These are phyloP conservation scores for Meteorus cinctellus DNA, from an alignment of 2,888 invertebrate species.

Conservation along the genomic window DNA sequence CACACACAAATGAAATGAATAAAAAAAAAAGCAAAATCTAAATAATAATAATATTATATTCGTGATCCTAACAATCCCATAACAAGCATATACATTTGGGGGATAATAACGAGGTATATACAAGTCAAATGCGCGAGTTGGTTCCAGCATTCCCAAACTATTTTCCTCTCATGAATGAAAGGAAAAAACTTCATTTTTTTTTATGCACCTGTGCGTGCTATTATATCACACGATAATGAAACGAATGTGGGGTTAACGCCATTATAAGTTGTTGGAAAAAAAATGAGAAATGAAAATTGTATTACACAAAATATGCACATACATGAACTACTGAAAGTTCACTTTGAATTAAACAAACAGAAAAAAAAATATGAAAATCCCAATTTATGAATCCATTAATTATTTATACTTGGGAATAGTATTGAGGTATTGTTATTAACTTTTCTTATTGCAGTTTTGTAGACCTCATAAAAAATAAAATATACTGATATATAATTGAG, in stretches of 20 bases:
- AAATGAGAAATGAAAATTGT: constrained; percentile 2
- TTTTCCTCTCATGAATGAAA: constrained; percentile 26
- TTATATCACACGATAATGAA: constrained; percentile 26
- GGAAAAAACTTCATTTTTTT: constrained; percentile 14
- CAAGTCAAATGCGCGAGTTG: constrained; percentile 41
- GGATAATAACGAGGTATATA: constrained; percentile 52
- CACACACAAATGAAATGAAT: neutral
- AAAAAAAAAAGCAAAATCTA: no score
- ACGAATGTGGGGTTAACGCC: neutral
- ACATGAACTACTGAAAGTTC: no score
- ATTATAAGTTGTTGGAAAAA: neutral
- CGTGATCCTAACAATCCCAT: constrained; percentile 52
- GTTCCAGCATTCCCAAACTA: constrained; percentile 41
- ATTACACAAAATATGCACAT: neutral
- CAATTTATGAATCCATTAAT: no score
- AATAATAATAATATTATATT: constrained; percentile 39
- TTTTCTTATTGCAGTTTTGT: no score
- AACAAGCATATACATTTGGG: constrained; percentile 47
- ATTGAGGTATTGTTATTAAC: no score
- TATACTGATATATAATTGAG: neutral
- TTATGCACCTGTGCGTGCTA: neutral
- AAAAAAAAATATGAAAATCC: no score
- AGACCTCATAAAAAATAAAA: no score
- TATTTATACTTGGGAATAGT: no score
- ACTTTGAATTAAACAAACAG: no score